Base-by-base conservation (phyloP, 2,888 invertebrate species). In the Dusona sp. region DNA sequence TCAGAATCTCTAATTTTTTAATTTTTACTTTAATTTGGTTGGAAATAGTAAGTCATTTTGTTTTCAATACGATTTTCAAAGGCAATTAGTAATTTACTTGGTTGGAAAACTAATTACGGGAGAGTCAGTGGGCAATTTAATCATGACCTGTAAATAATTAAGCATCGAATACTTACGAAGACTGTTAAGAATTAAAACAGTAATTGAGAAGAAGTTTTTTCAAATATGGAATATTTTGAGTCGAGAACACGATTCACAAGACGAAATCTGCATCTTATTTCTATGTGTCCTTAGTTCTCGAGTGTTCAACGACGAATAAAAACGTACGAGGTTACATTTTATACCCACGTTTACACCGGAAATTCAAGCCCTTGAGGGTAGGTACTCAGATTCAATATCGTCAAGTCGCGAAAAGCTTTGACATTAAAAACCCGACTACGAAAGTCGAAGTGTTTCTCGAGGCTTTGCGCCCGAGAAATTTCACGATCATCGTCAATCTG, bases 401-500 rank as follows among this genome's bases (percentile, higher is more conserved):
- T 16, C 25, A 61, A 61, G 61, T 61, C 61, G 61, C 29, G 61
- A 61, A 29, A 61, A 61, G 61, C 61, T 61, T 29, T 61, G 25
- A 65, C 65, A 65, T 65, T 65, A 65, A 65, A 65, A 65, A 67
- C 8, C 42, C 36, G 42, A 42, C 33, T 7, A 42, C 42, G 11
- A 67, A 3, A 67, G n/a, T 65, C 57, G 36, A 19, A 65, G 64
- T 36, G 64, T 65, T 65, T 65, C 64, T 36, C 64, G 64, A 65
- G 36, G 64, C 64, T 65, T 65, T 33, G 36, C 33, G 33, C 11
- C 25, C 36, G 65, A 48, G 72, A 45, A 72, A 72, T 72, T 72
- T 72, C 72, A 45, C 72, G 68, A 68, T 68, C 45, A 72, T 72
- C 72, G 72, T 48, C 45, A 45, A 72, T 70, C 48, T 29, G 29